Conservation (phyloP, 2,797 vertebrate genomes). For the Peromyscus attwateri region DNA sequence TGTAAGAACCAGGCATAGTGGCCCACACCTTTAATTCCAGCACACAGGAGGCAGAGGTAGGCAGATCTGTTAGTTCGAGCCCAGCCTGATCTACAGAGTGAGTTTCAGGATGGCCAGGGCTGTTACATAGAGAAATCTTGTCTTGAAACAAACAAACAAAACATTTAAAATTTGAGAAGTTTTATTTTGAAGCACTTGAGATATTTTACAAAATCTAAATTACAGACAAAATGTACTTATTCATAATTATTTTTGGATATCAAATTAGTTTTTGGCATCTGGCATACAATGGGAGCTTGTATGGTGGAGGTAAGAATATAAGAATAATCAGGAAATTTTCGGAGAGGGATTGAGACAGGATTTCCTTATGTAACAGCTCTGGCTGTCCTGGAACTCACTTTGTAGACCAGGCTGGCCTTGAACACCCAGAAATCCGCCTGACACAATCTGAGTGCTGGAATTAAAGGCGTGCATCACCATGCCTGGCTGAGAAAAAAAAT, state of each 20-base stretch:
- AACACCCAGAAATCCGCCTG: not conserved
- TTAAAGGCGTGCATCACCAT: not conserved
- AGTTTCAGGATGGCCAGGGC: not conserved
- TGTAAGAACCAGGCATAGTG: not conserved
- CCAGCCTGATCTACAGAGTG: not conserved
- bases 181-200: constrained; percentile 53
- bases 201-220: constrained; percentile 54
- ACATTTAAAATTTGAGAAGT: constrained; percentile 31
- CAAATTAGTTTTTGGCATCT: constrained; percentile 36
- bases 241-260: constrained; percentile 20
- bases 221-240: constrained; percentile 65
- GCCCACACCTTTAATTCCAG: not conserved
- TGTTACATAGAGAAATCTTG: not conserved
- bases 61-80: not conserved
- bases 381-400: not conserved
- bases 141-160: not conserved
- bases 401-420: not conserved
- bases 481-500: not conserved
- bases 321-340: not conserved
- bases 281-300: not conserved
- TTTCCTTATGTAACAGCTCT: not conserved
- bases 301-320: constrained; percentile 13
- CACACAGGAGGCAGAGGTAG: not conserved
- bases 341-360: not conserved
- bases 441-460: not conserved